phyloP scores from a whole-genome alignment of 2,113 vertebrate species.

The rat (Rattus norvegicus) region GRCr8 NC_086026.1:127492501-127493000 shows the following conservation, averaged over 20 bases:
- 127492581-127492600: neutral
- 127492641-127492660: neutral
- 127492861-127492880: constrained; percentile 66
- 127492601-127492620: neutral
- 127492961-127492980: constrained; percentile 39
- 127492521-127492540: neutral
- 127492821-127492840: neutral
- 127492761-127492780: neutral
- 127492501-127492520: neutral
- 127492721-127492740: neutral
- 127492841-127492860: neutral
- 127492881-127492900: constrained; percentile 43
- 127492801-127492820: neutral
- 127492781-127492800: neutral
- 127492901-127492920: constrained; percentile 35
- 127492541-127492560: neutral
- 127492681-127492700: neutral
- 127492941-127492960: constrained; percentile 30
- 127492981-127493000: constrained; percentile 19
- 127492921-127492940: neutral
- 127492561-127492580: neutral
- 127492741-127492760: neutral
- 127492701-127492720: neutral
- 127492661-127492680: neutral
- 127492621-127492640: neutral